Percentiles rank a stretch among this genome's conserved stretches.
These are phyloP conservation scores for Esox lucius DNA, from an alignment of 2,797 vertebrate genomes.

Conservation along the genomic window DNA sequence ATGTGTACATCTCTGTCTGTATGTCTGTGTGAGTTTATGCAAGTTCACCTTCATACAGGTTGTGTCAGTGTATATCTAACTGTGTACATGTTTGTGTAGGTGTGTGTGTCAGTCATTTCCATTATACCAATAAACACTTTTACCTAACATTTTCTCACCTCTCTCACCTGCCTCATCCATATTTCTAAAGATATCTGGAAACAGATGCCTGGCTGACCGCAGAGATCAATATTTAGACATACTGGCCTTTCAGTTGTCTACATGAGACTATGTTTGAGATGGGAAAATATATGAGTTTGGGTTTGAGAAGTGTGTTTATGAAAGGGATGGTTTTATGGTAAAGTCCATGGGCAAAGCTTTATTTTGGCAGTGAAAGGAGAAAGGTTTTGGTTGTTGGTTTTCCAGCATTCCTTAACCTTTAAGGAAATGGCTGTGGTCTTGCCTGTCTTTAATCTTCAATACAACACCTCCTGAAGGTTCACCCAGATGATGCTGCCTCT, in stretches of 20 bases:
- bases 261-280: too few relatives aligned
- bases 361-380: conserved; percentile 18
- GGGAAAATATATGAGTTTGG: not conserved
- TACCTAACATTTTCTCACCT: not conserved
- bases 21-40: too few relatives aligned
- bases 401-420: conserved; percentile 15
- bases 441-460: too few relatives aligned
- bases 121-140: not conserved
- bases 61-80: too few relatives aligned
- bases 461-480: not conserved
- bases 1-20: too few relatives aligned
- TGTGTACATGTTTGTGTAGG: too few relatives aligned
- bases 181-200: conserved; percentile 1
- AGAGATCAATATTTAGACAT: not conserved
- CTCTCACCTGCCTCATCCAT: not conserved
- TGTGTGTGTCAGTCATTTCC: not conserved
- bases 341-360: conserved; percentile 26
- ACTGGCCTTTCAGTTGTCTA: not conserved
- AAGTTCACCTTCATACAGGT: too few relatives aligned
- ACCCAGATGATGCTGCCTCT: too few relatives aligned
- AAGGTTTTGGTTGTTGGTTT: conserved; percentile 23
- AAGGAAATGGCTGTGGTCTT: too few relatives aligned
- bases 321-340: conserved; percentile 15
- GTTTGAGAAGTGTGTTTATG: not conserved
- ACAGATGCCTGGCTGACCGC: not conserved